phyloP scores from a whole-genome alignment of 2,888 invertebrate genomes.

The Synergus itoensis region DNA sequence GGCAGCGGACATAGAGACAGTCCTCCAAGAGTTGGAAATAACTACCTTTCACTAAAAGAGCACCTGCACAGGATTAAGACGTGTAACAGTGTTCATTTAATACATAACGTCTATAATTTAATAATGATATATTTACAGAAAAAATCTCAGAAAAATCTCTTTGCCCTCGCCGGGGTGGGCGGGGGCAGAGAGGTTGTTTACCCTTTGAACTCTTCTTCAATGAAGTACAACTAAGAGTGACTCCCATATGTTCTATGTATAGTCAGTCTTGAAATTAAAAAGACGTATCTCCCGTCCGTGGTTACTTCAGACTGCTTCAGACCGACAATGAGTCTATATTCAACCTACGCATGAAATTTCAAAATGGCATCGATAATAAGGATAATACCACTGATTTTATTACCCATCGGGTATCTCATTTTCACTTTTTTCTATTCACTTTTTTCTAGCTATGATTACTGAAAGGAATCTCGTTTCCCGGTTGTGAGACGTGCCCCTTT shows the following conservation, averaged over 20 bases:
- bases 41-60: constrained; percentile 23
- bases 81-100: constrained; percentile 29
- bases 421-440: background rate
- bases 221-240: background rate
- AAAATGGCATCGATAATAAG: constrained; percentile 2
- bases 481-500: background rate
- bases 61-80: constrained; percentile 32
- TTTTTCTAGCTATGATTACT: background rate
- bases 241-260: background rate
- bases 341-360: background rate
- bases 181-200: background rate
- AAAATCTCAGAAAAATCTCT: too few species aligned
- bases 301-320: background rate
- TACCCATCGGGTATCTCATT: background rate
- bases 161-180: too few species aligned
- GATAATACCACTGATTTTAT: background rate
- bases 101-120: background rate
- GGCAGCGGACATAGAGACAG: constrained; percentile 20
- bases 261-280: constrained; percentile 3
- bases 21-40: constrained; percentile 15
- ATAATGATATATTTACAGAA: too few species aligned
- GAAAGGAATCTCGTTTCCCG: background rate
- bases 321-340: background rate
- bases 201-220: constrained; percentile 2
- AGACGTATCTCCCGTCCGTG: background rate